Conservation (phyloP, 30 jellyfish, hydroid and myxozoan genomes). For the Hydractinia symbiolongicarpus region DNA sequence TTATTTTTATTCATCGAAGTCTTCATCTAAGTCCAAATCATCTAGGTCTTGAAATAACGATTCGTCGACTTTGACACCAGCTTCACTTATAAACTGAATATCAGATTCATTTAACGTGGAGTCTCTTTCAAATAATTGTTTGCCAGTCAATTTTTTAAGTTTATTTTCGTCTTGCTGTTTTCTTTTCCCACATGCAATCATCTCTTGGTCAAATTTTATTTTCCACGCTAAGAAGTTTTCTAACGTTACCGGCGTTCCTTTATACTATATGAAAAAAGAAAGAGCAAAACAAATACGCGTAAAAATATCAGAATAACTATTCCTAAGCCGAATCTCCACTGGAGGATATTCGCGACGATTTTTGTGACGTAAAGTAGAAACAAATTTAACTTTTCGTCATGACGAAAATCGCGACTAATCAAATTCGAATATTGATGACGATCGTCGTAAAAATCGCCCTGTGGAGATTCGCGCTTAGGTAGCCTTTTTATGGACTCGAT, state of each 20-base stretch:
- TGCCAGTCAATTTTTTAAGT: slow-evolving; percentile 53
- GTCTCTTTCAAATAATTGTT: slow-evolving; percentile 70
- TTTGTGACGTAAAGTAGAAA: no score
- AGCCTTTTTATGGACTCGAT: no score
- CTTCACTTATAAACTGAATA: slow-evolving; percentile 54
- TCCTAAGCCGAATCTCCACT: no score
- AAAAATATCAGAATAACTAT: no score
- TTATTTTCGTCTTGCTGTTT: slow-evolving; percentile 34
- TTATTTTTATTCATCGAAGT: not conserved
- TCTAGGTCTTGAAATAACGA: slow-evolving; percentile 87
- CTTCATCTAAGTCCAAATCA: slow-evolving; percentile 72
- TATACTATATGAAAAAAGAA: slow-evolving; percentile 25
- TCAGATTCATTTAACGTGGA: slow-evolving; percentile 70
- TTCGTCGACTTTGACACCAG: slow-evolving; percentile 80
- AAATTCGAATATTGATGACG: no score
- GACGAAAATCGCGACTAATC: no score
- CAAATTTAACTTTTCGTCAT: no score
- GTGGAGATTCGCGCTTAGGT: no score
- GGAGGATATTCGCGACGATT: no score
- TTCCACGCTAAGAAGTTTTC: slow-evolving; percentile 82
- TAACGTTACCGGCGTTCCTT: slow-evolving; percentile 81
- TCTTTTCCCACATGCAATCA: slow-evolving; percentile 30
- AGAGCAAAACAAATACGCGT: not conserved
- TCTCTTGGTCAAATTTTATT: slow-evolving; percentile 51
- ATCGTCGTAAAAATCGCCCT: no score